Conservation (phyloP, 2,113 vertebrate genomes). For the Eira barbara region DNA sequence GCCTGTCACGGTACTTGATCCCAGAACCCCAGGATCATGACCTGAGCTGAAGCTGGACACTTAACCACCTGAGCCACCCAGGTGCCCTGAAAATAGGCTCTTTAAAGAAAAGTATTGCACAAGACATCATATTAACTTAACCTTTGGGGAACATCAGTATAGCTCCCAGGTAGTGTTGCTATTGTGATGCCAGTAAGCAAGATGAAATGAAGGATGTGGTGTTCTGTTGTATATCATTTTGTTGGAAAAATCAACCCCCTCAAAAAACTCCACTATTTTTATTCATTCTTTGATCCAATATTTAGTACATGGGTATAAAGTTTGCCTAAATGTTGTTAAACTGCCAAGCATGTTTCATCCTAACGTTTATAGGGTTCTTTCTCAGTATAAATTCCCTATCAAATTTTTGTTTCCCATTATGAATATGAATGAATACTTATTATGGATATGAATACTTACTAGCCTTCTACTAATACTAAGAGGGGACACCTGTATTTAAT, state of each 20-base stretch:
- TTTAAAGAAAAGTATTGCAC: background rate
- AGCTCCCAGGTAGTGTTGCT: background rate
- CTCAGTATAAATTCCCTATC: background rate
- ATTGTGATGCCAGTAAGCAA: background rate
- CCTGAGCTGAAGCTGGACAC: background rate
- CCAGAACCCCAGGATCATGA: background rate
- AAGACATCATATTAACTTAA: background rate
- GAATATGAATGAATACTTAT: background rate
- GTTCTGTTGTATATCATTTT: background rate
- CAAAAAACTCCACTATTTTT: background rate
- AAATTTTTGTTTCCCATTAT: background rate
- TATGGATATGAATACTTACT: background rate
- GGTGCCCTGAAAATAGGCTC: background rate
- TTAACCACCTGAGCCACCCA: background rate
- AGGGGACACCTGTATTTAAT: background rate
- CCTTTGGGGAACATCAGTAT: background rate
- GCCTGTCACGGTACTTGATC: background rate
- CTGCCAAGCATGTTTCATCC: background rate
- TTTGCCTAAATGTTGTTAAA: background rate
- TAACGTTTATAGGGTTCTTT: background rate
- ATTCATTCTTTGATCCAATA: background rate
- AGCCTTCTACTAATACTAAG: background rate
- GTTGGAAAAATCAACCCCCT: background rate
- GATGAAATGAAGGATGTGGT: background rate
- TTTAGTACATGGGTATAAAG: background rate